Percentiles rank a stretch among this genome's conserved stretches.
phyloP scores from a whole-genome alignment of 2,888 invertebrate species.

The Cheiracanthium punctorium region DNA sequence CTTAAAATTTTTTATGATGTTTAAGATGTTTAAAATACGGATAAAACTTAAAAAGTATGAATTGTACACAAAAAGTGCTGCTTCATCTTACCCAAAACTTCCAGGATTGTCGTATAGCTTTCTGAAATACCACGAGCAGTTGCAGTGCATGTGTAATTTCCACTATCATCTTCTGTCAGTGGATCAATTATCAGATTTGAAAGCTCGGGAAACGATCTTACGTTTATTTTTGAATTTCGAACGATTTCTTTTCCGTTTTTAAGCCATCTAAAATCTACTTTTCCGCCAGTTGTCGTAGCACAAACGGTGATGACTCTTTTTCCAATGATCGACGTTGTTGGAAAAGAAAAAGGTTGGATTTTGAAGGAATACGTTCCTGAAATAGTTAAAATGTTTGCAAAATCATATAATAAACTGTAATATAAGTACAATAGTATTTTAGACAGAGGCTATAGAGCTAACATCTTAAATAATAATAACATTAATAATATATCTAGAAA shows the following conservation, averaged over 20 bases:
- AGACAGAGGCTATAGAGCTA: no score
- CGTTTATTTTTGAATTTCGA: neutral
- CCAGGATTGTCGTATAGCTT: conserved; percentile 31
- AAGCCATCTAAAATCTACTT: conserved; percentile 57
- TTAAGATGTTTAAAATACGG: no score
- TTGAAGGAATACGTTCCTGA: conserved; percentile 22
- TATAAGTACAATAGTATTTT: no score
- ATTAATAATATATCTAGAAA: no score
- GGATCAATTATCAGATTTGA: conserved; percentile 13
- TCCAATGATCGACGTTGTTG: conserved; percentile 26
- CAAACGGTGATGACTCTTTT: conserved; percentile 36
- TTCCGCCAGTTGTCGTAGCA: conserved; percentile 27
- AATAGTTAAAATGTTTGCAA: no score
- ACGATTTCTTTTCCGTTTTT: conserved; percentile 36
- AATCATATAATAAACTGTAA: no score
- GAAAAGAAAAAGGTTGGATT: conserved; percentile 58
- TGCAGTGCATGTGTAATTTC: conserved; percentile 54
- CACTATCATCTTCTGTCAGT: conserved; percentile 16
- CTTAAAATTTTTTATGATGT: no score
- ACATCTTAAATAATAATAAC: no score
- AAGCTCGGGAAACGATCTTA: conserved; percentile 21
- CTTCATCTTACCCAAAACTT: conserved; percentile 47
- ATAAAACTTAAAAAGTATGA: no score
- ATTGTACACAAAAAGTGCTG: neutral
- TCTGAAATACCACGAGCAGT: conserved; percentile 35